A percentile compares a stretch with the other conserved stretches of the same genome.
These are phyloP conservation scores for Schizopygopsis malacanthus DNA, from an alignment of 2,797 vertebrate species.

Conservation along the genomic window DNA sequence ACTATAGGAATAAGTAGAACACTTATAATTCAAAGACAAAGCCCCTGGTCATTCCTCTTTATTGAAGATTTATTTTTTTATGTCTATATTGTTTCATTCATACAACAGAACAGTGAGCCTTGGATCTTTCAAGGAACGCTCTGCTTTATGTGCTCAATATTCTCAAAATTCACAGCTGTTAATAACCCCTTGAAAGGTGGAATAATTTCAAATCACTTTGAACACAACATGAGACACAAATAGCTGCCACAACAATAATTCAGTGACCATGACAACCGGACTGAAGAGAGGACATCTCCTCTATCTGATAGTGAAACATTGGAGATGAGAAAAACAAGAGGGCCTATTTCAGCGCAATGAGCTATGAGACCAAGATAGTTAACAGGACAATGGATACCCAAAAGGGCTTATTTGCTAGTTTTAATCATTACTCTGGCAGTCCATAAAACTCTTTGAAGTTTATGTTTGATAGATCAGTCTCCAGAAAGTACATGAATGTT, in stretches of 20 bases:
- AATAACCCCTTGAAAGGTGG: slow-evolving; percentile 51
- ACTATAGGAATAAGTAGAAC: not conserved
- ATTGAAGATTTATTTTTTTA: too few relatives aligned
- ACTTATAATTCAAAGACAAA: not conserved
- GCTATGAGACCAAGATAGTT: slow-evolving; percentile 23
- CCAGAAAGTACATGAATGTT: slow-evolving; percentile 3
- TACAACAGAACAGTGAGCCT: slow-evolving; percentile 4
- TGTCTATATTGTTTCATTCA: slow-evolving; percentile 8
- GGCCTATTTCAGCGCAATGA: slow-evolving; percentile 22
- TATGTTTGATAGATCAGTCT: not conserved
- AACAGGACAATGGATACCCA: slow-evolving; percentile 14
- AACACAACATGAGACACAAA: slow-evolving; percentile 56
- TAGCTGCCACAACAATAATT: slow-evolving; percentile 50
- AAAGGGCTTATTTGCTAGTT: not conserved
- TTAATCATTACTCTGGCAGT: slow-evolving; percentile 13
- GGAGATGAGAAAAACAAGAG: slow-evolving; percentile 38
- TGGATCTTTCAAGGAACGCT: not conserved
- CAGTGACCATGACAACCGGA: slow-evolving; percentile 58
- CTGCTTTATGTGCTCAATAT: slow-evolving; percentile 2
- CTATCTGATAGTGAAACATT: slow-evolving; percentile 44
- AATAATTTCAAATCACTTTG: slow-evolving; percentile 54
- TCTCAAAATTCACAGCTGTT: slow-evolving; percentile 41
- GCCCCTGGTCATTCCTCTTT: not conserved
- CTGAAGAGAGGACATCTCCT: slow-evolving; percentile 47
- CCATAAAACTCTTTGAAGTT: slow-evolving; percentile 11